phyloP scores from a whole-genome alignment of 92 coral and sea anemone species.

The Montipora capitata region DNA sequence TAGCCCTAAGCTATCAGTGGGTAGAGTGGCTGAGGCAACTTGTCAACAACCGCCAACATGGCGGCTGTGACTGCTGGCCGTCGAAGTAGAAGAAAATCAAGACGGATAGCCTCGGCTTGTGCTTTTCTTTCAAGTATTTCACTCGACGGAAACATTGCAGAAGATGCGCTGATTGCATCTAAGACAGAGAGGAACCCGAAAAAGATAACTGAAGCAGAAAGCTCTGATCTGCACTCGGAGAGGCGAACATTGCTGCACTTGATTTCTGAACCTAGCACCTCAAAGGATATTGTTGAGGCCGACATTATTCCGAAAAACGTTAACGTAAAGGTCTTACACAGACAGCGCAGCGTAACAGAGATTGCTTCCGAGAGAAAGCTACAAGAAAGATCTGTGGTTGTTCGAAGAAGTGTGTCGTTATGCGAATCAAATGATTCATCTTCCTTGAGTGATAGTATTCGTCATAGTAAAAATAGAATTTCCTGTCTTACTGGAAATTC shows the following conservation, averaged over 20 bases:
- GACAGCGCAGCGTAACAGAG: conserved; percentile 35
- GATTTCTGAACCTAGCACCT: conserved; percentile 83
- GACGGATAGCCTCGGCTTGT: conserved; percentile 92
- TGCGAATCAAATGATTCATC: conserved; percentile 70
- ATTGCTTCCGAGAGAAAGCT: conserved; percentile 15
- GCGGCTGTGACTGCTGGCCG: conserved; percentile 83
- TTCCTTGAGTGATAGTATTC: conserved; percentile 45
- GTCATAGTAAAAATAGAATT: conserved; percentile 62
- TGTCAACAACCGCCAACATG: conserved; percentile 84
- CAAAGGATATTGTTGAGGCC: conserved; percentile 21
- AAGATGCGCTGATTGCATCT: conserved; percentile 35
- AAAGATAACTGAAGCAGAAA: conserved; percentile 43
- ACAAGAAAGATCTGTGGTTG: conserved; percentile 13
- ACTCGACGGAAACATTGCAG: conserved; percentile 86
- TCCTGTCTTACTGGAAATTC: conserved; percentile 75
- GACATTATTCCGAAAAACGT: conserved; percentile 12
- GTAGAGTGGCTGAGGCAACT: not conserved
- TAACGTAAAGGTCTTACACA: not conserved
- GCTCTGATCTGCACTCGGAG: conserved; percentile 29
- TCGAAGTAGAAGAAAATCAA: conserved; percentile 84
- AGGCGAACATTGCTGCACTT: conserved; percentile 85
- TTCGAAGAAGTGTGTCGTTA: conserved; percentile 80
- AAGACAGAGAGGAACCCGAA: conserved; percentile 18
- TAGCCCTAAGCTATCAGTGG: not conserved
- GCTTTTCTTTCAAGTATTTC: conserved; percentile 95